Conservation (phyloP, 2,113 vertebrate species). For the Barbus barbus region DNA sequence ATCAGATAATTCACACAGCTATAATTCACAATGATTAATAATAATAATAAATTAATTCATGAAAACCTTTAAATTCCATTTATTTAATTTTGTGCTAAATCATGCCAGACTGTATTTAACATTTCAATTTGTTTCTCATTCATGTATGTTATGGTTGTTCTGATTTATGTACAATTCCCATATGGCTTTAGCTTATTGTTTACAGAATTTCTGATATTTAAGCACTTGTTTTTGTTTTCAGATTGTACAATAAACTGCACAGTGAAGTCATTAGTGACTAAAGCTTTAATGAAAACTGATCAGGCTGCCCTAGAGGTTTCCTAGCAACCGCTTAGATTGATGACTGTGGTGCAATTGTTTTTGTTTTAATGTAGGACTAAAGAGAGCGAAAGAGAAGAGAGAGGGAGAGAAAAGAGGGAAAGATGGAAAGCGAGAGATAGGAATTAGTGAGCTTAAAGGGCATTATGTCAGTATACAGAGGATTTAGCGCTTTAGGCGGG, state of each 20-base stretch:
- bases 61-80: too few relatives aligned
- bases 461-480: slow-evolving; percentile 61
- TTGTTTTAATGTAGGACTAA: neutral
- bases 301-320: slow-evolving; percentile 66
- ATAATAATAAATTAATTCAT: too few relatives aligned
- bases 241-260: slow-evolving; percentile 46
- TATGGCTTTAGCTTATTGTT: neutral
- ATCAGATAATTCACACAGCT: too few relatives aligned
- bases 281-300: slow-evolving; percentile 70
- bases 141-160: neutral
- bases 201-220: slow-evolving; percentile 15
- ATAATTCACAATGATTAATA: too few relatives aligned
- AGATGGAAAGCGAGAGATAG: slow-evolving; percentile 34
- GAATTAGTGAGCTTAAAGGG: slow-evolving; percentile 61
- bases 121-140: too few relatives aligned
- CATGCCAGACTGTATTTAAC: too few relatives aligned
- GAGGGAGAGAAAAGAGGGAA: slow-evolving; percentile 32
- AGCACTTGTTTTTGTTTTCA: slow-evolving; percentile 38
- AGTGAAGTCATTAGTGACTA: slow-evolving; percentile 70
- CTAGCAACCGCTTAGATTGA: slow-evolving; percentile 69
- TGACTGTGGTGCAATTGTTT: slow-evolving; percentile 34
- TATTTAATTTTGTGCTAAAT: too few relatives aligned
- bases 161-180: neutral
- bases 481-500: slow-evolving; percentile 53
- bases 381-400: slow-evolving; percentile 25